Evolutionary conservation across 2,113 vertebrate genomes (phyloP), one percentile per base, ranked within the genome.

Genomic region (Cryptotis parvus): DNA sequence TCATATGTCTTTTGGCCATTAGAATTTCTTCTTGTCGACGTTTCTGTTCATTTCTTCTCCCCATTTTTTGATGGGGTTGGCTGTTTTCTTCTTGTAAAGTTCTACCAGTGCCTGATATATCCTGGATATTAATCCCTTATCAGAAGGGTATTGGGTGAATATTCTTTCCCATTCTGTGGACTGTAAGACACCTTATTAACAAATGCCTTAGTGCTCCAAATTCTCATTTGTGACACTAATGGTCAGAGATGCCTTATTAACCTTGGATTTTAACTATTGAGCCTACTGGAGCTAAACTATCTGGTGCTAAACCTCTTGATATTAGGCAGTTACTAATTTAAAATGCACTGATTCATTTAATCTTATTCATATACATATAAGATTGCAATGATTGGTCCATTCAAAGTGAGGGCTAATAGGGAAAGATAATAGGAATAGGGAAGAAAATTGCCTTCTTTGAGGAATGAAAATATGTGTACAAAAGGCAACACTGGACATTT

Each of bases 291-390:
- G 55, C 55, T 73, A 16, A 63, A 52, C 10, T 82, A 6, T 12
- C n/a, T 90, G 43, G 22, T 81, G 68, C n/a, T 89, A 18, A 88
- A 41, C 33, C 39, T 84, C 22, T 68, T 10, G 39, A 43, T 39
- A 75, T 63, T 84, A 29, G 49, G 37, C 45, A 93, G 26, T 66
- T 70, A 6, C 76, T 94, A 86, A 85, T 49, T 77, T 39, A 90
- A 58, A 49, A 20, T 1, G 68, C 45, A 29, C 24, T 66, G 29
- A 24, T 79, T 73, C 73, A 24, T 66, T 78, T 61, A 11, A 7
- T 74, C 75, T 66, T 81, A 39, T 39, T 52, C 68, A n/a, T n/a
- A n/a, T 91, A 35, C 39, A 73, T 10, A 52, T 87, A 69, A 69
- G 11, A 33, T 37, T 35, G 37, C 16, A n/a, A 29, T 89, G 61